phyloP scores from a whole-genome alignment of 2,113 vertebrate genomes.

The Pardalotus punctatus region DNA sequence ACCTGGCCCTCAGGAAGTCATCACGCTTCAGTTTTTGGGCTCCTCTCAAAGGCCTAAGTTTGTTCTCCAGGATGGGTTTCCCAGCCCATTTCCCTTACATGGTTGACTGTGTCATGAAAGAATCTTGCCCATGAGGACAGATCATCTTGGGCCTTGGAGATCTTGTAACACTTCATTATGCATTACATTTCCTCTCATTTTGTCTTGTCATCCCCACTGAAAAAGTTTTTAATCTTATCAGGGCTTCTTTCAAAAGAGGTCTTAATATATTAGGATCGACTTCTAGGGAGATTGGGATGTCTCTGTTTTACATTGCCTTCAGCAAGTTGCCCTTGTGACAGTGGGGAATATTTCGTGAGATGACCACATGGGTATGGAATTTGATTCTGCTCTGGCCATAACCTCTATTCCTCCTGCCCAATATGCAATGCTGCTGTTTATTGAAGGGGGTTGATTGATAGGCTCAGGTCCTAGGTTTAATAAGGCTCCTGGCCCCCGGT shows the following conservation, averaged over 20 bases:
- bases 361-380: neutral
- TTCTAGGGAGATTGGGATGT: neutral
- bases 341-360: neutral
- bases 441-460: neutral
- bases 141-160: neutral
- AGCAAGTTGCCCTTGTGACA: neutral
- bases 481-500: neutral
- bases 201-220: neutral
- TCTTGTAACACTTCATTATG: neutral
- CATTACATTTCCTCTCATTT: neutral
- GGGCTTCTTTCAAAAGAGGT: neutral
- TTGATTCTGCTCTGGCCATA: neutral
- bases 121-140: neutral
- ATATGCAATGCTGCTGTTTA: neutral
- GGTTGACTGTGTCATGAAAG: neutral
- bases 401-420: neutral
- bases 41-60: neutral
- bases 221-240: neutral
- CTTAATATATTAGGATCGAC: accelerated
- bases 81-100: neutral
- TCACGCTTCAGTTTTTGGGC: neutral
- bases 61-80: neutral
- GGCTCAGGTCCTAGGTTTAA: neutral
- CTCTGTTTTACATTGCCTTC: neutral
- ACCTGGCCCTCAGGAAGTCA: neutral